Percentiles rank a stretch among this genome's conserved stretches.
These are phyloP conservation scores for Cuculus canorus DNA, from an alignment of 2,797 vertebrate species.

Conservation along the genomic window DNA sequence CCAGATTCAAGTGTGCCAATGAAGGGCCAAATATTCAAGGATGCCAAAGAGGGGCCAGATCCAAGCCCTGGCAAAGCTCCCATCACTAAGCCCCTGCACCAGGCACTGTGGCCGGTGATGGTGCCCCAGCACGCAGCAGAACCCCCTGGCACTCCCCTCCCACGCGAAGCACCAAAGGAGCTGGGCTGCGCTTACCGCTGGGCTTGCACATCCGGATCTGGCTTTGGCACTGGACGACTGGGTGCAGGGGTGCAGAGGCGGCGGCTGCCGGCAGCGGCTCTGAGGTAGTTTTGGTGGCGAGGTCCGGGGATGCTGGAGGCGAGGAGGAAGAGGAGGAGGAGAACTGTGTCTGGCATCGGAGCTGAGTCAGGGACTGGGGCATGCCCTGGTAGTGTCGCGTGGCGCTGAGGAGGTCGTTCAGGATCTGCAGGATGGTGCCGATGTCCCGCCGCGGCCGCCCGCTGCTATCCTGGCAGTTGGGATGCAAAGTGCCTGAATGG, in stretches of 20 bases:
- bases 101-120: too few relatives aligned
- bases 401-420: conserved; percentile 96
- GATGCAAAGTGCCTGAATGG: conserved; percentile 92
- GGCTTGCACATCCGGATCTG: conserved; percentile 94
- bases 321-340: conserved; percentile 76
- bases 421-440: conserved; percentile 96
- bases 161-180: fast-evolving
- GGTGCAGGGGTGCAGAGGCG: conserved; percentile 77
- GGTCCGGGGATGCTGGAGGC: conserved; percentile 77
- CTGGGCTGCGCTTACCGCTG: conserved; percentile 78
- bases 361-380: conserved; percentile 94
- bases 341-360: conserved; percentile 95
- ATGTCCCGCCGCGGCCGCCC: conserved; percentile 94
- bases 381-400: conserved; percentile 98
- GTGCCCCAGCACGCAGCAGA: too few relatives aligned
- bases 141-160: background rate
- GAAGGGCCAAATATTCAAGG: too few relatives aligned
- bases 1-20: too few relatives aligned
- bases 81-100: too few relatives aligned
- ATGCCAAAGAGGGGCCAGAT: too few relatives aligned
- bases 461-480: conserved; percentile 97
- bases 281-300: conserved; percentile 91
- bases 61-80: too few relatives aligned
- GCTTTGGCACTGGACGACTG: conserved; percentile 91
- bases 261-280: conserved; percentile 65